phyloP scores from a whole-genome alignment of 2,888 invertebrate species.

The Melipona bicolor region DNA sequence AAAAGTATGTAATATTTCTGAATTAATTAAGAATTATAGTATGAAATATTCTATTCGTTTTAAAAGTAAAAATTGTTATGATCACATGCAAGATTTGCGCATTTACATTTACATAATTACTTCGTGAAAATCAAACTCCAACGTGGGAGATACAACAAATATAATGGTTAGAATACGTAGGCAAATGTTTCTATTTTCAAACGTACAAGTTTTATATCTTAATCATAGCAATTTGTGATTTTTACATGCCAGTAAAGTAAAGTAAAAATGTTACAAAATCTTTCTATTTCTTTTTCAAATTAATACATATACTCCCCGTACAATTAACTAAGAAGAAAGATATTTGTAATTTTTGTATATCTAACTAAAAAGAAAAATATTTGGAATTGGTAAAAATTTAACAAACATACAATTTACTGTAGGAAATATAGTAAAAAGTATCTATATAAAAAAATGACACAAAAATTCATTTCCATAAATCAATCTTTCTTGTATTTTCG shows the following conservation, averaged over 20 bases:
- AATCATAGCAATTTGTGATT: not conserved
- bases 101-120: conserved; percentile 6
- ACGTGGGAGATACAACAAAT: not conserved
- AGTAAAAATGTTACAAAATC: not conserved
- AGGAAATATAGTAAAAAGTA: too few relatives aligned
- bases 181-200: not conserved
- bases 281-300: not conserved
- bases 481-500: too few relatives aligned
- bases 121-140: conserved; percentile 1
- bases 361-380: too few relatives aligned
- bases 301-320: not conserved
- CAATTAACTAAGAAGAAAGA: not conserved
- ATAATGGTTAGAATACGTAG: not conserved
- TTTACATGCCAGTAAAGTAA: not conserved
- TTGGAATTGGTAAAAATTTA: too few relatives aligned
- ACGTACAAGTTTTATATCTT: not conserved
- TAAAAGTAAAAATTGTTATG: not conserved
- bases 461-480: too few relatives aligned
- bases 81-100: not conserved
- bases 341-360: not conserved
- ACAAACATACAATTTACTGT: too few relatives aligned
- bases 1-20: not conserved
- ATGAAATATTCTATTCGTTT: not conserved
- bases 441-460: too few relatives aligned
- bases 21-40: not conserved